Evolutionary conservation across 2,113 vertebrate species (phyloP).

Genomic region (Ctenomys sociabilis): DNA sequence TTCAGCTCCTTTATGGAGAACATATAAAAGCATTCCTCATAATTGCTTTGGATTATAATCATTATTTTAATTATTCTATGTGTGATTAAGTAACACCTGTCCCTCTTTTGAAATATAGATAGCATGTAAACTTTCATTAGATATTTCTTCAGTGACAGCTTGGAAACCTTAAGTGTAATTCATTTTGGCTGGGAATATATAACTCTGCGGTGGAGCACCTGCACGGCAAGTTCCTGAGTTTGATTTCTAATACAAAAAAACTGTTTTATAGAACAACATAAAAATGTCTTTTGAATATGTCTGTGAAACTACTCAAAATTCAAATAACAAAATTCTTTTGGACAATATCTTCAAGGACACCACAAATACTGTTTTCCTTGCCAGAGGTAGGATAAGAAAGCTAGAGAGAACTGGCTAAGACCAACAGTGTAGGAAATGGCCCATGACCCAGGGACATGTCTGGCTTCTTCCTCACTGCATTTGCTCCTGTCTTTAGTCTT

Average conservation of each 20-base stretch:
- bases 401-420: not conserved
- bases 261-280: not conserved
- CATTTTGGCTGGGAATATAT: not conserved
- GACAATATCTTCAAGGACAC: not conserved
- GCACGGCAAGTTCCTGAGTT: too few species aligned
- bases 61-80: not conserved
- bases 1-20: not conserved
- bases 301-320: not conserved
- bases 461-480: not conserved
- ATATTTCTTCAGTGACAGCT: not conserved
- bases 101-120: slow-evolving; percentile 15
- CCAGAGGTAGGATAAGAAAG: not conserved
- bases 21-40: not conserved
- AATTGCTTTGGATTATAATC: not conserved
- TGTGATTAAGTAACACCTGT: not conserved
- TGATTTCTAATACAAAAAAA: too few species aligned
- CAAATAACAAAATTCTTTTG: not conserved
- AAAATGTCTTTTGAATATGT: not conserved
- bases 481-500: not conserved
- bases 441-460: not conserved
- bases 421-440: too few species aligned
- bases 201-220: too few species aligned
- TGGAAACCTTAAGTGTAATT: not conserved
- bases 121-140: not conserved
- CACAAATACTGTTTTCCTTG: not conserved